Evolutionary conservation across 2,797 vertebrate genomes (phyloP).

Genomic region (Ptychadena robeensis): DNA sequence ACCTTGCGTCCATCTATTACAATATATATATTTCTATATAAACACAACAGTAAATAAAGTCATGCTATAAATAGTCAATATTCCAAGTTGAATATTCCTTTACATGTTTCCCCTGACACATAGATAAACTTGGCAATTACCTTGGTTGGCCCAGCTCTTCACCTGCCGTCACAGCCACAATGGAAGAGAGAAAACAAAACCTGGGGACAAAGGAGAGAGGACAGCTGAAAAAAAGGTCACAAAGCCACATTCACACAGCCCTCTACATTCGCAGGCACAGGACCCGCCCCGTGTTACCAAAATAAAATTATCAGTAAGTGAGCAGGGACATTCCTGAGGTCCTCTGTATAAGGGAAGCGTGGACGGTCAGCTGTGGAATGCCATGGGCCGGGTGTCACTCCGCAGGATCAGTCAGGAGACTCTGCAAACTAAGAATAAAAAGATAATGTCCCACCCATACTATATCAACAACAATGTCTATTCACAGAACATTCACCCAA

Average conservation of each 20-base stretch:
- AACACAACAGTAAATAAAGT: no score
- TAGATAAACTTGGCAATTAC: neutral
- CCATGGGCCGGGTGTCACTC: constrained; percentile 13
- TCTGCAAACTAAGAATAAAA: neutral
- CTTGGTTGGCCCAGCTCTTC: constrained; percentile 11
- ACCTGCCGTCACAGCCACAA: constrained; percentile 26
- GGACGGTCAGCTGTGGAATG: constrained; percentile 52
- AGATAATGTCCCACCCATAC: neutral
- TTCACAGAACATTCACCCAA: neutral
- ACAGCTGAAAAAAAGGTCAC: constrained; percentile 45
- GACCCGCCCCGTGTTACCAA: constrained; percentile 74
- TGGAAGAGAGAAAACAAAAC: constrained; percentile 26
- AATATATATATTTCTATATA: no score
- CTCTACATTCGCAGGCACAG: constrained; percentile 54
- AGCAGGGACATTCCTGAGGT: constrained; percentile 77
- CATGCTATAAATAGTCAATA: no score
- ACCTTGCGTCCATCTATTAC: no score
- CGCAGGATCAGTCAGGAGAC: neutral
- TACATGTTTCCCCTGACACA: neutral
- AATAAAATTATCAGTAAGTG: constrained; percentile 79
- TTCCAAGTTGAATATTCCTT: neutral
- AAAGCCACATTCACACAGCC: constrained; percentile 2
- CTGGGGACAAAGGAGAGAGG: constrained; percentile 50
- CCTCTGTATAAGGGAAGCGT: constrained; percentile 44
- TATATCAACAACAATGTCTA: neutral